Evolutionary conservation across 2,797 vertebrate genomes (phyloP).

Genomic region (Glossophaga mutica): DNA sequence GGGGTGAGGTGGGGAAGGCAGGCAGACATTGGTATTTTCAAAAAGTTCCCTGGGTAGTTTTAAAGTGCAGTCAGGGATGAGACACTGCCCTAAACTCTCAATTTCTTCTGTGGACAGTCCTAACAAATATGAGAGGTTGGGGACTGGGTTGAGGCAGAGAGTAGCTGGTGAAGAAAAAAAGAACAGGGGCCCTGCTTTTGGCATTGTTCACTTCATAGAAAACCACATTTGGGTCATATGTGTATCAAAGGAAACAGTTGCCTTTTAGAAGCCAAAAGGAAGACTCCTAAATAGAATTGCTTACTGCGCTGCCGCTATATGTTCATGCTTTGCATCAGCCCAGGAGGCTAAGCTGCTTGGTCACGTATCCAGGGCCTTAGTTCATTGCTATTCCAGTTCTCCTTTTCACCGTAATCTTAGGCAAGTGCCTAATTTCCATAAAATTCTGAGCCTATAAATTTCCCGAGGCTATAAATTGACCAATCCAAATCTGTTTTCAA

Average conservation of each 20-base stretch:
- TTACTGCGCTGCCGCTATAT: neutral
- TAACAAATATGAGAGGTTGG: neutral
- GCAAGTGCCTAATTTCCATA: neutral
- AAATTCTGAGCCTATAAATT: conserved; percentile 10
- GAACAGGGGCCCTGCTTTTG: neutral
- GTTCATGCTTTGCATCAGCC: neutral
- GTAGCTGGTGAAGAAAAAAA: neutral
- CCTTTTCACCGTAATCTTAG: neutral
- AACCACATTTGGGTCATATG: neutral
- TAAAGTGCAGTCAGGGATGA: neutral
- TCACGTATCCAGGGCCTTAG: neutral
- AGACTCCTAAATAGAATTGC: neutral
- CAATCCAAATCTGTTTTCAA: conserved; percentile 10
- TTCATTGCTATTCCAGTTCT: conserved; percentile 21
- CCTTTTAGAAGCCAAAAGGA: conserved; percentile 20
- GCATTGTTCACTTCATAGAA: neutral
- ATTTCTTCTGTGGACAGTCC: neutral
- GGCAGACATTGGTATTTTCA: neutral
- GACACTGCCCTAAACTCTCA: neutral
- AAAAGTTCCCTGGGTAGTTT: neutral
- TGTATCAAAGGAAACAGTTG: conserved; percentile 27
- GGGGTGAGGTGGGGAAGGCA: neutral
- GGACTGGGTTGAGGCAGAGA: neutral
- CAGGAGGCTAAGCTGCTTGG: neutral
- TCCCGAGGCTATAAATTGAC: neutral